These are phyloP conservation scores for Rousettus madagascariensis DNA, from an alignment of 2,797 vertebrate species.

Conservation along the genomic window DNA sequence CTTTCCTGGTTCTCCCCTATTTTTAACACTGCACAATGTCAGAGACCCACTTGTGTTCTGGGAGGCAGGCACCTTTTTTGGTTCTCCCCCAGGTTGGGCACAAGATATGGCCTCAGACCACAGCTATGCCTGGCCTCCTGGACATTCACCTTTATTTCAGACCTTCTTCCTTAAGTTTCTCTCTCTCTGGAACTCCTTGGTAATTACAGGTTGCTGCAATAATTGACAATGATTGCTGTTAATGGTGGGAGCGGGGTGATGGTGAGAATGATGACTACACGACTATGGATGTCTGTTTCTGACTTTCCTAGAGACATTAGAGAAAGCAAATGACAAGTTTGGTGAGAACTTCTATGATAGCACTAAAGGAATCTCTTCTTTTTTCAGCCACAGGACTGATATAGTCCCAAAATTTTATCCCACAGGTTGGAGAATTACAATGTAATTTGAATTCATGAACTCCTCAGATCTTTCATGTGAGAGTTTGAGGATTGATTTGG, in stretches of 20 bases:
- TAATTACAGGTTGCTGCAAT: background rate
- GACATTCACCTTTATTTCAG: background rate
- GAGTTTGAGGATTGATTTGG: background rate
- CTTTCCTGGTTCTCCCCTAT: background rate
- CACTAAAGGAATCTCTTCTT: background rate
- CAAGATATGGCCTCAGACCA: background rate
- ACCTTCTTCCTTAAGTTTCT: background rate
- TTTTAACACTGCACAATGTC: background rate
- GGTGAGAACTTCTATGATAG: background rate
- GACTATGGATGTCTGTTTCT: background rate
- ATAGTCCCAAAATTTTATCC: background rate
- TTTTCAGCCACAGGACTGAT: background rate
- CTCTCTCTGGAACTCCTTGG: background rate
- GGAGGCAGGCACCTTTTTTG: background rate
- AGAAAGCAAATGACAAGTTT: background rate
- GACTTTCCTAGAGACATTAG: background rate
- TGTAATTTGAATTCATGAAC: background rate
- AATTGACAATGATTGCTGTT: background rate
- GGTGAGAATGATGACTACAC: background rate
- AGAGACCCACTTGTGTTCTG: background rate
- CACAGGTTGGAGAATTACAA: background rate
- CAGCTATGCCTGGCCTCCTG: background rate
- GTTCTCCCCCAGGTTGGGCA: background rate
- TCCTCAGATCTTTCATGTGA: background rate
- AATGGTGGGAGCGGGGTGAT: too few relatives aligned